A percentile compares a stretch with the other conserved stretches of the same genome.
These are phyloP conservation scores for Caenorhabditis drosophilae DNA, from an alignment of 2,888 invertebrate genomes.

Conservation along the genomic window DNA sequence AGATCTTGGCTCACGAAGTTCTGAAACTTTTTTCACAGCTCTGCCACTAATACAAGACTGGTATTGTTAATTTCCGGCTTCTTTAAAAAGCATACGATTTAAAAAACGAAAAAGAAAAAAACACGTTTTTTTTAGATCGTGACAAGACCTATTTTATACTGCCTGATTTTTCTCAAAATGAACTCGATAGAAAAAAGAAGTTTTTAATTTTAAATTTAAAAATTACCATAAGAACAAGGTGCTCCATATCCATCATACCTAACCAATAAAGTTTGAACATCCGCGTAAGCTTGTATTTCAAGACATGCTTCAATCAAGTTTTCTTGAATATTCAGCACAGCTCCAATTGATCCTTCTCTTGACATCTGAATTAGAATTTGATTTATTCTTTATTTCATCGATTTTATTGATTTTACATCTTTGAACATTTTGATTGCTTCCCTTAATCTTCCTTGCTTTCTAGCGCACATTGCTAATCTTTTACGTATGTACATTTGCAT, in stretches of 20 bases:
- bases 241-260: conserved; percentile 79
- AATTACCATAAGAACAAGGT: conserved; percentile 21
- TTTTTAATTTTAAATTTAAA: not conserved
- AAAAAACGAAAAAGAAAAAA: no score
- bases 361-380: conserved; percentile 77
- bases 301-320: conserved; percentile 92
- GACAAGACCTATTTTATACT: conserved; percentile 1
- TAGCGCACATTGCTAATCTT: conserved; percentile 93
- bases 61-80: no score
- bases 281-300: conserved; percentile 94
- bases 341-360: conserved; percentile 94
- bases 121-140: no score
- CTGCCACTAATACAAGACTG: no score
- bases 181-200: no score
- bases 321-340: conserved; percentile 90
- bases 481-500: conserved; percentile 91
- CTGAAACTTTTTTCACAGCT: conserved; percentile 73
- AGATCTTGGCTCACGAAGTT: conserved; percentile 89
- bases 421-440: conserved; percentile 96
- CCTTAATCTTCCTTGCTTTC: conserved; percentile 88
- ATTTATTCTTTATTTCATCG: not conserved
- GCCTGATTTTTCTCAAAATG: not conserved
- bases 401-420: conserved; percentile 72
- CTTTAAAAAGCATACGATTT: no score
- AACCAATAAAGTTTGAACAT: conserved; percentile 89